These are phyloP conservation scores for Eriosoma lanigerum DNA, from an alignment of 1,140 invertebrate genomes.

Conservation along the genomic window DNA sequence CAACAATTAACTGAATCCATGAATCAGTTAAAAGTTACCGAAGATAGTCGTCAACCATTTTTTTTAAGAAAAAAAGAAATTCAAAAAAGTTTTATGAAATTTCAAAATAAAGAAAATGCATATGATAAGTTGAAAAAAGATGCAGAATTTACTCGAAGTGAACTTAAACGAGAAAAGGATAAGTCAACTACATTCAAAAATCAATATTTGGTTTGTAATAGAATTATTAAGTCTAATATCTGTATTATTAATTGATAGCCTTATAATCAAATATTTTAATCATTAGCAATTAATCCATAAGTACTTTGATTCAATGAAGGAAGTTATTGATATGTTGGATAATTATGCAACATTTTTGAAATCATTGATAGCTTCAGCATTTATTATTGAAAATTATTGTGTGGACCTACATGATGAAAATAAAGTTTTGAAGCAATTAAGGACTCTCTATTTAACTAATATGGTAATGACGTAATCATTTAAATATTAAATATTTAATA, in stretches of 20 bases:
- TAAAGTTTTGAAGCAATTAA: constrained; percentile 13
- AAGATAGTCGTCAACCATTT: constrained; percentile 14
- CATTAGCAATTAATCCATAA: constrained; percentile 10
- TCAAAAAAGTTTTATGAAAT: constrained; percentile 13
- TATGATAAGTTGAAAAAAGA: constrained; percentile 27
- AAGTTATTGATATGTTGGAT: not conserved
- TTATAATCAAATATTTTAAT: not conserved
- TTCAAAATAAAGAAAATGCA: constrained; percentile 24
- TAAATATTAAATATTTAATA: not conserved
- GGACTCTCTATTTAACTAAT: not conserved
- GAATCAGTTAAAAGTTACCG: not conserved
- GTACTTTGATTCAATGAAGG: constrained; percentile 20
- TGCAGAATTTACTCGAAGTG: not conserved
- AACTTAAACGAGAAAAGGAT: constrained; percentile 21
- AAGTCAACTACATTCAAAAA: not conserved
- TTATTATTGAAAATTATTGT: not conserved
- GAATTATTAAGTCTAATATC: too few species aligned
- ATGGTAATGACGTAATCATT: not conserved
- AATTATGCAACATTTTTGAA: not conserved
- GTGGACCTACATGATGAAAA: not conserved
- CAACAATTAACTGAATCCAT: constrained; percentile 15
- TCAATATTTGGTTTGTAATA: constrained; percentile 8
- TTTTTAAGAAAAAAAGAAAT: constrained; percentile 26
- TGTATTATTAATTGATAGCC: not conserved
- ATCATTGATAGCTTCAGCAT: not conserved